phyloP scores from a whole-genome alignment of 2,888 invertebrate species.

The Oeneis ivallda region DNA sequence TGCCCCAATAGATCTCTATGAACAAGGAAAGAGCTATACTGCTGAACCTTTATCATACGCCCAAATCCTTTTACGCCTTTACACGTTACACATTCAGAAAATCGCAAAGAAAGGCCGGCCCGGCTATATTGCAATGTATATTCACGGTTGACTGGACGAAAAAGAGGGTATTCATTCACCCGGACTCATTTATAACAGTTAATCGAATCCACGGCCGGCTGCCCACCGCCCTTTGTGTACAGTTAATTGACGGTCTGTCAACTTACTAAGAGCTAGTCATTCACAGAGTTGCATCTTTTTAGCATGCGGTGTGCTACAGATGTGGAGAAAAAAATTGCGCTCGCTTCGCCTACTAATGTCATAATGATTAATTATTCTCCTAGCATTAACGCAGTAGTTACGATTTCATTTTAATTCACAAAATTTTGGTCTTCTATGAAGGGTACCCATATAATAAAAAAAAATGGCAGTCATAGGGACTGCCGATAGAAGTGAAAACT shows the following conservation, averaged over 20 bases:
- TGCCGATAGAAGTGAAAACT: no score
- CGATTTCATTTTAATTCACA: no score
- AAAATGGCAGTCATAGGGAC: no score
- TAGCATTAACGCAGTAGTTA: no score
- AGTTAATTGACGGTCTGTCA: slow-evolving; percentile 39
- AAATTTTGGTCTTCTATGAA: no score
- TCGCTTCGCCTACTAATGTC: no score
- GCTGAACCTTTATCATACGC: background rate
- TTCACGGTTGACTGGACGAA: slow-evolving; percentile 30
- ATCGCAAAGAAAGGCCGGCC: slow-evolving; percentile 20
- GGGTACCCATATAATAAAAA: no score
- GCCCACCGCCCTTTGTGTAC: slow-evolving; percentile 42
- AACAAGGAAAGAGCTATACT: background rate
- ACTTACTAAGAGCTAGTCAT: slow-evolving; percentile 11
- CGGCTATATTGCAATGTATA: slow-evolving; percentile 23
- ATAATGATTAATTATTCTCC: no score
- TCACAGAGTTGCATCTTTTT: background rate
- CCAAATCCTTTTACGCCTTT: background rate
- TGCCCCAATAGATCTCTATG: no score
- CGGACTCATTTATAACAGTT: slow-evolving; percentile 41
- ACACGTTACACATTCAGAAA: background rate
- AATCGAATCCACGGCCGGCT: slow-evolving; percentile 45
- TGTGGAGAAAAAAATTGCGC: background rate
- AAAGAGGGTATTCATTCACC: slow-evolving; percentile 42
- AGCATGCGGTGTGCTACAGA: background rate